Evolutionary conservation across 2,113 vertebrate genomes (phyloP), one percentile per base, ranked within the genome.

Genomic region (Pseudopodoces humilis): DNA sequence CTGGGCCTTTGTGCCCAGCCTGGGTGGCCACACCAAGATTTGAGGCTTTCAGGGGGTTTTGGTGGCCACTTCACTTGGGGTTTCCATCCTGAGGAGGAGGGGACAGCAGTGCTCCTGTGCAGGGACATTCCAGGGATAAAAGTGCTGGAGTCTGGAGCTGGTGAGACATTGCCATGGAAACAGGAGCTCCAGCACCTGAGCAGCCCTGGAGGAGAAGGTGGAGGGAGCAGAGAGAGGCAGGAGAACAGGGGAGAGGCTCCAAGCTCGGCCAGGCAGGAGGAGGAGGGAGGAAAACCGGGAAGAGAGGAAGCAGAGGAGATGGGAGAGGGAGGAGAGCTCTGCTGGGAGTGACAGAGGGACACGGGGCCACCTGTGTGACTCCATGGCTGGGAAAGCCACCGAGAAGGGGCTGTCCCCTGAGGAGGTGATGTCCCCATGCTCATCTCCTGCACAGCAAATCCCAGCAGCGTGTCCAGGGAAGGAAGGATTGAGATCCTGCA

Each of bases 141-240:
- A 11, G 46, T 2, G 2, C 27, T 27, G 77, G 74, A 88, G 90
- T 7, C 67, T 41, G 55, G 68, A 63, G 56, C 67, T 39, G 83
- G 50, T 58, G 76, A 95, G 79, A 14, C 30, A 68, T 74, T 64
- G 16, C 91, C 75, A 90, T 86, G 83, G 96, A 81, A 94, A 92
- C 88, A 3, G 52, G 55, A 86, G 59, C 30, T 41, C 52, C 75
- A 43, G 4, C 52, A 74, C 71, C 76, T 37, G 91, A 78, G 46
- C 68, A 83, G 71, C 55, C 63, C 39, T 19, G 71, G 44, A 72
- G 79, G 69, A 78, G 49, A 65, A 33, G 56, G 9, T 35, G 64
- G n/a, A 88, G 83, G 56, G 62, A 72, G 78, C 85, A 65, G 75
- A 44, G 50, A 87, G 53, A 15, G n/a, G 52, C 41, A 60, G 69